Evolutionary conservation across 2,888 invertebrate genomes (phyloP), one percentile per base, ranked within the genome.

Genomic region (Protonemura montana): DNA sequence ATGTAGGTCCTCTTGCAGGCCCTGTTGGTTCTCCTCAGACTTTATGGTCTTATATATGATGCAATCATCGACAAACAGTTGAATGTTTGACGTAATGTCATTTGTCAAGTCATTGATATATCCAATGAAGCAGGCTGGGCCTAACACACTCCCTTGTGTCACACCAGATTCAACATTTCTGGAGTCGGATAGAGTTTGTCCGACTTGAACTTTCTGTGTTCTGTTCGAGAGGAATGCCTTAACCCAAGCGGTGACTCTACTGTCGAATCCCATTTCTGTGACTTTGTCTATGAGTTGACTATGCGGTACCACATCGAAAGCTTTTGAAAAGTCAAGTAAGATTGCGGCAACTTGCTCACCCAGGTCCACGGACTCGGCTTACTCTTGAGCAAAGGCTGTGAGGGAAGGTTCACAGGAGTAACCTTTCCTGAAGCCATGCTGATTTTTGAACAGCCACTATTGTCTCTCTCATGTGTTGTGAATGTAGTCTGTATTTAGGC

Each of bases 351-450:
- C 29, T 16, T 78, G 78, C 78, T 28, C 78, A 10, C 29, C 29
- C 26, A 26, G 27, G 78, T 78, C 78, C 27, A 78, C 29, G 27
- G 78, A 26, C 27, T 78, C 78, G 2, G 82, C 29, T 30, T 30
- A 7, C 25, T 82, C 82, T 29, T 82, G 82, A 30, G 82, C 35
- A 21, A 78, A 78, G 29, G 27, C 78, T 25, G 29, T 26, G 27
- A 78, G 78, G 27, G 27, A 28, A 6, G 27, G 13, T 28, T 78
- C 78, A 78, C 78, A 82, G 30, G 82, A 82, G 35, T 82, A 35
- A n/a, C 35, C 35, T n/a, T n/a, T 82, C 30, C 82, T 28, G 82
- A 82, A 82, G 13, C 82, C 82, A 82, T 82, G 82, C 35, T 82
- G 82, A 6, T 10, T 30, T 29, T 30, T 7, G n/a, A 28, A 30